A percentile compares a stretch with the other conserved stretches of the same genome.
Evolutionary conservation across 2,797 vertebrate species (phyloP).

Genomic region (Acanthiza pusilla): DNA sequence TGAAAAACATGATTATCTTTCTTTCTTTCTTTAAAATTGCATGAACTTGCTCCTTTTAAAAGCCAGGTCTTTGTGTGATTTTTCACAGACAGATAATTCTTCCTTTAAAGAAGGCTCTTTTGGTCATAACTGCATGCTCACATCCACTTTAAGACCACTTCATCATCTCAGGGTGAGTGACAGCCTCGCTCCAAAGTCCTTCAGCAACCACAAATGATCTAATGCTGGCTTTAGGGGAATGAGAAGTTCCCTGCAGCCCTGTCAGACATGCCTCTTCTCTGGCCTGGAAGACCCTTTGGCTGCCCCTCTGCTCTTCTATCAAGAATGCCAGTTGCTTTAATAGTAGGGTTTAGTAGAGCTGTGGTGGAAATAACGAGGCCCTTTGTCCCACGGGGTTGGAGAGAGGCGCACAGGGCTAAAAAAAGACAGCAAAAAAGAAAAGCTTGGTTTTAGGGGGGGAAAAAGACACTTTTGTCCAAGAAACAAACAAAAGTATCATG

Average conservation of each 20-base stretch:
- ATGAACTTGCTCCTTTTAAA: not conserved
- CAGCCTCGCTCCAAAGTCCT: not conserved
- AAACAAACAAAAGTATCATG: not conserved
- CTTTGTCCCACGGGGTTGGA: not conserved
- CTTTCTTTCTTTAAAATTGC: not conserved
- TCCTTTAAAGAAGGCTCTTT: not conserved
- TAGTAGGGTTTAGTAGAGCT: not conserved
- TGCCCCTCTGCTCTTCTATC: not conserved
- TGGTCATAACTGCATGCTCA: not conserved
- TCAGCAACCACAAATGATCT: not conserved
- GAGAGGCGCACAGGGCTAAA: not conserved
- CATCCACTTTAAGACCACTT: not conserved
- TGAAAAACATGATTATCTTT: not conserved
- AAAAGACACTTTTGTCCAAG: not conserved
- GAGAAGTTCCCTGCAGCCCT: not conserved
- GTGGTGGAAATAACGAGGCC: not conserved
- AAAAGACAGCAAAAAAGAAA: not conserved
- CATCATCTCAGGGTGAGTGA: not conserved
- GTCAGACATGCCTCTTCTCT: not conserved
- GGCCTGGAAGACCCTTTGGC: not conserved
- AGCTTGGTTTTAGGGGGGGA: not conserved
- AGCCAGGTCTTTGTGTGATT: not conserved
- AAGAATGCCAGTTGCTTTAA: not conserved
- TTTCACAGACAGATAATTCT: not conserved
- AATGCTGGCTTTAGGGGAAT: not conserved